Evolutionary conservation across 92 coral and sea anemone genomes (phyloP).

Genomic region (Phenganax marumi): DNA sequence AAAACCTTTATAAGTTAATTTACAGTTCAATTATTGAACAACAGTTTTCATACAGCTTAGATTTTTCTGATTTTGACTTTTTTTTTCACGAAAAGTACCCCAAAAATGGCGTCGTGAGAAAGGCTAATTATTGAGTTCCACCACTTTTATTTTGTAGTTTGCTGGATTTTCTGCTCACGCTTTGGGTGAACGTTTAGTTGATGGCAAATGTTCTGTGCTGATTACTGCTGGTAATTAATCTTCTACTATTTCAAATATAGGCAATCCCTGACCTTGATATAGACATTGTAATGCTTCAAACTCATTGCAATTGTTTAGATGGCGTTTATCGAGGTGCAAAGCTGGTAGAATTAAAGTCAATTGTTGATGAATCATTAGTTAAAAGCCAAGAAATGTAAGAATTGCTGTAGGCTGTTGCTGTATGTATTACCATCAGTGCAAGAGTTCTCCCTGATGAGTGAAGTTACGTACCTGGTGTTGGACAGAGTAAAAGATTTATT

Average conservation of each 20-base stretch:
- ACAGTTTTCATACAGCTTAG: no score
- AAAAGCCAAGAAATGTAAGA: slow-evolving; percentile 71
- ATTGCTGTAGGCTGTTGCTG: neutral
- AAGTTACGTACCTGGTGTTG: no score
- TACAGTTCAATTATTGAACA: no score
- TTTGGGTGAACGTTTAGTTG: slow-evolving; percentile 85
- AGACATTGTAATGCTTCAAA: neutral
- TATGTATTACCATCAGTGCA: no score
- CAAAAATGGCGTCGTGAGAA: no score
- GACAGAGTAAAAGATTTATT: no score
- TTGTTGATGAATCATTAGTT: slow-evolving; percentile 79
- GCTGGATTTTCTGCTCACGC: slow-evolving; percentile 99
- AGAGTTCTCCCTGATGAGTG: no score
- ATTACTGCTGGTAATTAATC: slow-evolving; percentile 76
- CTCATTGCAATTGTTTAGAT: slow-evolving; percentile 55
- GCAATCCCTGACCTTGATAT: neutral
- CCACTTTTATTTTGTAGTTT: slow-evolving; percentile 54
- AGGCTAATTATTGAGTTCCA: neutral
- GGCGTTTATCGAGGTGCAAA: slow-evolving; percentile 86
- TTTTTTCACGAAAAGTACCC: no score
- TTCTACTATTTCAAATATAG: neutral
- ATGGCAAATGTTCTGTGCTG: slow-evolving; percentile 75
- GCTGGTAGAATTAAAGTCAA: slow-evolving; percentile 75
- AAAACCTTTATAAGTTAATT: no score
- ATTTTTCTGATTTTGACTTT: no score